These are phyloP conservation scores for Paradisaea rubra DNA, from an alignment of 2,113 vertebrate species.

Conservation along the genomic window DNA sequence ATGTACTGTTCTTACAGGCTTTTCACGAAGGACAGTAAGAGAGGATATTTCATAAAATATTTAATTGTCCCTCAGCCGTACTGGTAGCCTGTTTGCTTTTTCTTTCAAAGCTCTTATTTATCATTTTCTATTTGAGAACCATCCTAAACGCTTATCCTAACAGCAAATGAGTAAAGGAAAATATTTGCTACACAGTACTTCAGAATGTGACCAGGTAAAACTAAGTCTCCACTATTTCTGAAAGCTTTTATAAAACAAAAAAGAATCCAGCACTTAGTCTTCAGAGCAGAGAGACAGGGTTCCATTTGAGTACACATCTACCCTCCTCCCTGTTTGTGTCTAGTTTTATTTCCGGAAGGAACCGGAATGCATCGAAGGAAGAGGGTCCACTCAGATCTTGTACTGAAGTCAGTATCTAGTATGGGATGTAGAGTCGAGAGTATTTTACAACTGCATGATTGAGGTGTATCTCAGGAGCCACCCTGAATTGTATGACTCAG, in stretches of 20 bases:
- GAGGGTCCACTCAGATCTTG: background rate
- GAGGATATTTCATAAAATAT: background rate
- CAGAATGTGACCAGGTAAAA: background rate
- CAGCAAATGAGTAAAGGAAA: background rate
- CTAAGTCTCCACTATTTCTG: background rate
- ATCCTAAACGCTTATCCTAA: background rate
- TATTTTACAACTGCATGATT: background rate
- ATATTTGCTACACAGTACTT: background rate
- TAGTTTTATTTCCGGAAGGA: background rate
- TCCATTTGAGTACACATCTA: background rate
- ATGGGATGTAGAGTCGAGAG: background rate
- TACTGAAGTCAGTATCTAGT: background rate
- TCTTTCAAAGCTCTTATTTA: background rate
- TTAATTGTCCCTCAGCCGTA: accelerated
- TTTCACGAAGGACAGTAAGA: background rate
- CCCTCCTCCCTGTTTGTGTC: background rate
- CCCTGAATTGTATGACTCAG: too few species aligned
- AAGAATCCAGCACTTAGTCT: background rate
- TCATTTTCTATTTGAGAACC: background rate
- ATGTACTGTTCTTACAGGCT: background rate
- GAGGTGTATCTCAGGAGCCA: background rate
- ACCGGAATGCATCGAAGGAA: background rate
- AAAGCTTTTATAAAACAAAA: background rate
- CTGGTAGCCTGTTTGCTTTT: background rate
- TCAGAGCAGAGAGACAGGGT: background rate